phyloP scores from a whole-genome alignment of 2,888 invertebrate species.

The Polietes domitor region DNA sequence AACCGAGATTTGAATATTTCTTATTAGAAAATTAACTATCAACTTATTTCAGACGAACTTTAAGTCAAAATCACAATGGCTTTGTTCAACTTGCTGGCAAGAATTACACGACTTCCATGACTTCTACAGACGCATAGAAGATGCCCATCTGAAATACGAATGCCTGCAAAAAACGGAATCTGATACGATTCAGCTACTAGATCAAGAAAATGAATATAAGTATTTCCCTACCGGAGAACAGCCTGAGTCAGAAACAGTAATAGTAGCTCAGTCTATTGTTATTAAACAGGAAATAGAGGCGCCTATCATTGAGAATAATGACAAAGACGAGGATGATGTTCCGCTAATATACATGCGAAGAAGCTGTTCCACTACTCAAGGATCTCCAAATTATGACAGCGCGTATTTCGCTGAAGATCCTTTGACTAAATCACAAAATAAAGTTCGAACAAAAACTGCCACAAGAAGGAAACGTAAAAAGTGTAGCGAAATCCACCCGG shows the following conservation, averaged over 20 bases:
- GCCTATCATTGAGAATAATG: not conserved
- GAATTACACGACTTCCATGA: not conserved
- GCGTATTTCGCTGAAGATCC: conserved; percentile 3
- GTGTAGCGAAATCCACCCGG: too few relatives aligned
- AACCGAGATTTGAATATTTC: not conserved
- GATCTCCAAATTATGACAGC: not conserved
- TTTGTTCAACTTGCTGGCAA: not conserved
- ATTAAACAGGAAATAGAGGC: conserved; percentile 2
- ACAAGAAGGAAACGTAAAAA: not conserved
- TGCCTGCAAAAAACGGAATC: not conserved
- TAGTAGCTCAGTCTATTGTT: not conserved
- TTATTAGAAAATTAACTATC: not conserved
- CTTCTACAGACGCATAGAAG: conserved; percentile 13
- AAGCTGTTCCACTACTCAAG: not conserved
- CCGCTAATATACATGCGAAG: conserved; percentile 10
- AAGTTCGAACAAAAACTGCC: not conserved
- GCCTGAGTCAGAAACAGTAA: conserved; percentile 3
- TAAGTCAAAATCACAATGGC: not conserved
- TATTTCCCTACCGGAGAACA: not conserved
- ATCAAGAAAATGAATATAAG: not conserved
- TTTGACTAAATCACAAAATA: not conserved
- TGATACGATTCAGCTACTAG: not conserved
- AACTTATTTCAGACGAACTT: not conserved
- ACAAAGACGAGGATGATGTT: not conserved
- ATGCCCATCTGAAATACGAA: not conserved